phyloP scores from a whole-genome alignment of 2,888 invertebrate species.

The Lysandra coridon region DNA sequence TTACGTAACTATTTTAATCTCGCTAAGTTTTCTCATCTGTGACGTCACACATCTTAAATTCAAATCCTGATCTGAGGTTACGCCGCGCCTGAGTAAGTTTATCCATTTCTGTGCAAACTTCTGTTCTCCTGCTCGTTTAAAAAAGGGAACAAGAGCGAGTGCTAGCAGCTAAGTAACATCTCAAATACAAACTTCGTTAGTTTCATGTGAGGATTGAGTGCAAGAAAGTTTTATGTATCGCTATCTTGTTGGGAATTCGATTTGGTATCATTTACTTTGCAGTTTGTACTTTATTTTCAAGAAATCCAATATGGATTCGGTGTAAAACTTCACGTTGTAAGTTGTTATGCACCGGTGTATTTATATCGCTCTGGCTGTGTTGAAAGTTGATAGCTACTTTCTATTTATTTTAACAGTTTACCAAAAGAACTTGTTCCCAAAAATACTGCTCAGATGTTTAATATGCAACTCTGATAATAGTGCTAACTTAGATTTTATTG shows the following conservation, averaged over 20 bases:
- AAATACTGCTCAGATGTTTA: not conserved
- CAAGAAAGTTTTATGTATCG: conserved; percentile 28
- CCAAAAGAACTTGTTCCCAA: not conserved
- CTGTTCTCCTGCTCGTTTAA: conserved; percentile 2
- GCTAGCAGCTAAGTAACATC: conserved; percentile 19
- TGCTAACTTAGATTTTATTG: too few relatives aligned
- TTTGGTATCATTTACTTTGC: conserved; percentile 29
- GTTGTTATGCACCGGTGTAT: not conserved
- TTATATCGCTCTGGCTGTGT: too few relatives aligned
- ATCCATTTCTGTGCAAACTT: conserved; percentile 18
- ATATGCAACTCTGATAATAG: too few relatives aligned
- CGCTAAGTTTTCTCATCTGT: conserved; percentile 5
- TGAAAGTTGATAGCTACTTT: not conserved
- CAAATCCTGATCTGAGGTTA: conserved; percentile 15
- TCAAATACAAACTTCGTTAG: conserved; percentile 31
- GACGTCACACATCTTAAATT: conserved; percentile 19
- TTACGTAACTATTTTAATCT: not conserved
- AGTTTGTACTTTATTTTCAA: conserved; percentile 9
- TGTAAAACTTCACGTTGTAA: not conserved
- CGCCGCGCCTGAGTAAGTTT: conserved; percentile 3
- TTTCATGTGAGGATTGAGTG: conserved; percentile 29
- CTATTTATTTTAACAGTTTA: not conserved
- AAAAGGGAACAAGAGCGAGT: conserved; percentile 21
- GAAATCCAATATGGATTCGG: not conserved
- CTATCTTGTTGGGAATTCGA: conserved; percentile 27